phyloP scores from a whole-genome alignment of 2,113 vertebrate genomes.

The Notarius lentiginosus region DNA sequence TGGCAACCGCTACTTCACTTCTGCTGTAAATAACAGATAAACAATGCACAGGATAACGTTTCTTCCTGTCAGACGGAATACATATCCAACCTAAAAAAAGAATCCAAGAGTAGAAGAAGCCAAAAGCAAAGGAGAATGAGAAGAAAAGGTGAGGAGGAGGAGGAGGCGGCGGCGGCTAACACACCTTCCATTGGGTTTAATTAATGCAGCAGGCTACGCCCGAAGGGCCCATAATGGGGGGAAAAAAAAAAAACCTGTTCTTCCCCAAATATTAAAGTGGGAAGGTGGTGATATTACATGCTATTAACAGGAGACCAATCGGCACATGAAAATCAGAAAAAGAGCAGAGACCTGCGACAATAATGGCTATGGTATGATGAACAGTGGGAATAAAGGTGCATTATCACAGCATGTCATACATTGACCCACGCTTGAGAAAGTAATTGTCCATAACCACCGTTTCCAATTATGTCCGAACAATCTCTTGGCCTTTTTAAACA shows the following conservation, averaged over 20 bases:
- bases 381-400: slow-evolving; percentile 17
- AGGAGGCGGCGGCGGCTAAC: not conserved
- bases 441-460: not conserved
- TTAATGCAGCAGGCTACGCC: slow-evolving; percentile 21
- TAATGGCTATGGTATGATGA: slow-evolving; percentile 5
- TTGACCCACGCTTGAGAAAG: not conserved
- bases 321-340: slow-evolving; percentile 27
- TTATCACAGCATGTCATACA: slow-evolving; percentile 19
- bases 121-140: not conserved
- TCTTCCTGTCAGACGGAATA: not conserved
- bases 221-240: slow-evolving; percentile 18
- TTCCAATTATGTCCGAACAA: not conserved
- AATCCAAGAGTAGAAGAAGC: not conserved
- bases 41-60: not conserved
- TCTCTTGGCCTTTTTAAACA: not conserved
- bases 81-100: not conserved
- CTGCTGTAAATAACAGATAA: not conserved
- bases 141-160: not conserved
- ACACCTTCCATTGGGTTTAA: slow-evolving; percentile 28
- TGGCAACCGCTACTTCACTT: not conserved
- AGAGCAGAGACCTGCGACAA: slow-evolving; percentile 4
- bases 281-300: slow-evolving; percentile 40
- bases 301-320: slow-evolving; percentile 53
- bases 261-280: slow-evolving; percentile 27
- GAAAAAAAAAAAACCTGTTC: slow-evolving; percentile 13